A percentile compares a stretch with the other conserved stretches of the same genome.
Evolutionary conservation across 2,888 invertebrate species (phyloP).

Genomic region (Trichopoda pennipes): DNA sequence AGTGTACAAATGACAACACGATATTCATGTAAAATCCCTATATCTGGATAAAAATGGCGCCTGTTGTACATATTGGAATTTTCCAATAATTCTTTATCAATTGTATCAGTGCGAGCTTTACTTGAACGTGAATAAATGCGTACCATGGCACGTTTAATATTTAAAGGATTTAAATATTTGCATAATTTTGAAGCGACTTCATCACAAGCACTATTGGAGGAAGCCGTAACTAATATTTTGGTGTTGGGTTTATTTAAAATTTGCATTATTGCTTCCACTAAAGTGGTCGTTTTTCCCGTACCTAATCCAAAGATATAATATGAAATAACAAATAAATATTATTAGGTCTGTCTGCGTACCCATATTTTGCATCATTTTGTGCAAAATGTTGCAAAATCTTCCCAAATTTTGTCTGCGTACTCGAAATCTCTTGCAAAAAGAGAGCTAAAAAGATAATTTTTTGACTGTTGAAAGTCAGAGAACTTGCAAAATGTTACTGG

Average conservation of each 20-base stretch:
- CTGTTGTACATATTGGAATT: conserved; percentile 80
- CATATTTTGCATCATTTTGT: no score
- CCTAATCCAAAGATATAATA: conserved; percentile 76
- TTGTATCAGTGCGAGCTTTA: conserved; percentile 78
- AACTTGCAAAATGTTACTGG: no score
- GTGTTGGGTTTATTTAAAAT: conserved; percentile 76
- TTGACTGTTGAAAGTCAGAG: no score
- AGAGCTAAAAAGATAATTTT: no score
- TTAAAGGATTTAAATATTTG: conserved; percentile 66
- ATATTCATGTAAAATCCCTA: conserved; percentile 82
- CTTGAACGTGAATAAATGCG: conserved; percentile 81
- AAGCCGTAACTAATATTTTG: conserved; percentile 85
- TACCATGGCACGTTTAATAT: conserved; percentile 75
- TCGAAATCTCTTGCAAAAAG: no score
- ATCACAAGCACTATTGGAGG: conserved; percentile 88
- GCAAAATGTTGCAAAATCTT: no score
- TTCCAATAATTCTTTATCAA: conserved; percentile 77
- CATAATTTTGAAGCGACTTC: conserved; percentile 83
- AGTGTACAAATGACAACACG: conserved; percentile 86
- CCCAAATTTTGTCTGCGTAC: no score
- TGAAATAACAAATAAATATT: no score
- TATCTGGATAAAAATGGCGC: conserved; percentile 80
- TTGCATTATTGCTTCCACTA: conserved; percentile 87
- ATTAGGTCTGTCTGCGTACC: no score
- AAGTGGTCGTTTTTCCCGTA: conserved; percentile 87